phyloP scores from a whole-genome alignment of 2,113 vertebrate species.

The Hymenochirus boettgeri region DNA sequence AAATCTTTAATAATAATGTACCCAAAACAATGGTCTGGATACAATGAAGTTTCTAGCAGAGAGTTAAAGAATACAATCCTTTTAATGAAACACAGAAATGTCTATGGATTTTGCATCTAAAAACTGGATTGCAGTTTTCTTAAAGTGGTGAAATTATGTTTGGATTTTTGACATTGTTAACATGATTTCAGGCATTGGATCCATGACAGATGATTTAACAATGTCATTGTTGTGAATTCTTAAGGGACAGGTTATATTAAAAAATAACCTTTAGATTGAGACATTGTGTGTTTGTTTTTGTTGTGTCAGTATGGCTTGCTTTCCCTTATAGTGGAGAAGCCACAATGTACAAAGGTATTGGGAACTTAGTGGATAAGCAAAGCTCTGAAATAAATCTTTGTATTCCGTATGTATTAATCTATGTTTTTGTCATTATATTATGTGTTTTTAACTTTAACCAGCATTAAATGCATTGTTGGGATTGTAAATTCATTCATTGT shows the following conservation, averaged over 20 bases:
- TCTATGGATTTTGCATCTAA: not conserved
- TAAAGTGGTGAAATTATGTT: too few species aligned
- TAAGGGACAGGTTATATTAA: not conserved
- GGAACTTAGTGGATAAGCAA: too few species aligned
- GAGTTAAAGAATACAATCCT: not conserved
- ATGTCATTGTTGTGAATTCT: not conserved
- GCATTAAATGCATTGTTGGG: too few species aligned
- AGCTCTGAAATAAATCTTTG: too few species aligned
- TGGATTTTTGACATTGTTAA: not conserved
- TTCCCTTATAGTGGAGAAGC: too few species aligned
- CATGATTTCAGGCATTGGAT: not conserved
- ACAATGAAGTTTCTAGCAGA: conserved; percentile 13
- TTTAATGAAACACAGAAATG: conserved; percentile 23
- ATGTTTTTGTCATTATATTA: too few species aligned
- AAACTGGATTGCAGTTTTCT: not conserved
- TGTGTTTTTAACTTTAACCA: too few species aligned
- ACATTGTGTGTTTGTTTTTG: not conserved
- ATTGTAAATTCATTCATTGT: too few species aligned
- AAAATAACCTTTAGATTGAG: not conserved
- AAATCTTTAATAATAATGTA: too few species aligned
- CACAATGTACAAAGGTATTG: too few species aligned
- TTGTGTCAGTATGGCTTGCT: too few species aligned
- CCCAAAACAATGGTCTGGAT: not conserved
- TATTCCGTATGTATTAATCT: too few species aligned
- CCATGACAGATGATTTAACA: not conserved